Conservation (phyloP, 2,113 vertebrate species). For the Pagrus major region DNA sequence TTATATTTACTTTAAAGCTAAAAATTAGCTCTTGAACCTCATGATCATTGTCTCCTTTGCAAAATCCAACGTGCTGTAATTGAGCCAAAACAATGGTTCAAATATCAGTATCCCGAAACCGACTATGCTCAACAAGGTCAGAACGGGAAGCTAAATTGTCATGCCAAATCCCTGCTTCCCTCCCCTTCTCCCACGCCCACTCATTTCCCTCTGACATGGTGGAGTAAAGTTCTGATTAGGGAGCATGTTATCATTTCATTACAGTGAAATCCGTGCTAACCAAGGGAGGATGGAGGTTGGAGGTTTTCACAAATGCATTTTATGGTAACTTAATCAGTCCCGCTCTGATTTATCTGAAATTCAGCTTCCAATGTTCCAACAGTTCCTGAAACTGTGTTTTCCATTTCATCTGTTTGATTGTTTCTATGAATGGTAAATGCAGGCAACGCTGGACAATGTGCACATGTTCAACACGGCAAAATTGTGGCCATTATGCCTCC, state of each 20-base stretch:
- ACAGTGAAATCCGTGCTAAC: slow-evolving; percentile 45
- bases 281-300: slow-evolving; percentile 25
- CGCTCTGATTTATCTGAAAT: background rate
- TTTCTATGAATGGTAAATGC: slow-evolving; percentile 13
- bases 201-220: slow-evolving; percentile 28
- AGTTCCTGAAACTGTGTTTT: slow-evolving; percentile 17
- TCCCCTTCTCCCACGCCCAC: background rate
- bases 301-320: slow-evolving; percentile 34
- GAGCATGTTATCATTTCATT: slow-evolving; percentile 69
- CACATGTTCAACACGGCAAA: slow-evolving; percentile 7
- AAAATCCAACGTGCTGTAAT: background rate
- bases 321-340: slow-evolving; percentile 13
- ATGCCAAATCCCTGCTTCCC: background rate
- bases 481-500: slow-evolving; percentile 5
- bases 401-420: slow-evolving; percentile 24
- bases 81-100: background rate
- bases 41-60: background rate
- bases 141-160: slow-evolving; percentile 5
- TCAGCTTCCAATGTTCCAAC: background rate
- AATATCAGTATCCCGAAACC: background rate
- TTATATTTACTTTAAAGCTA: too few species aligned
- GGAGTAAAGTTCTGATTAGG: slow-evolving; percentile 72
- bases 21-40: slow-evolving; percentile 2
- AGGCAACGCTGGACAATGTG: slow-evolving; percentile 10
- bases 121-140: background rate